A percentile compares a stretch with the other conserved stretches of the same genome.
Evolutionary conservation across 2,113 vertebrate species (phyloP).

Genomic region (Eubucco bourcierii): DNA sequence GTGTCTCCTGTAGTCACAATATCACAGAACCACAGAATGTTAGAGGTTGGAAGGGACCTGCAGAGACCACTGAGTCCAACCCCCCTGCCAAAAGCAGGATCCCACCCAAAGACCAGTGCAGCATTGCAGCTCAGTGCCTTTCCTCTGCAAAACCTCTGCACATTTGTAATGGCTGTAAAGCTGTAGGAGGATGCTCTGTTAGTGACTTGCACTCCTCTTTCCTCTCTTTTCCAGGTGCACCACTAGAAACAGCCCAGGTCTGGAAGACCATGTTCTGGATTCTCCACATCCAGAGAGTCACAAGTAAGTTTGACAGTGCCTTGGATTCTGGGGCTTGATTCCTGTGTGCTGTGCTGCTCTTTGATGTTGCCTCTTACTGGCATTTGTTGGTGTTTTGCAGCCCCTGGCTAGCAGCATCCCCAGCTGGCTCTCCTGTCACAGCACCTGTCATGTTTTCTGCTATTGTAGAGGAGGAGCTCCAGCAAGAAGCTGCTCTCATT

Average conservation of each 20-base stretch:
- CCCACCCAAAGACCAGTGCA: too few relatives aligned
- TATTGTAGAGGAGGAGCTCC: slow-evolving; percentile 93
- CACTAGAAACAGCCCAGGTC: neutral
- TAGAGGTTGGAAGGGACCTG: too few relatives aligned
- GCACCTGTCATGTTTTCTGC: slow-evolving; percentile 88
- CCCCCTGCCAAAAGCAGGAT: too few relatives aligned
- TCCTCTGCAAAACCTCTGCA: neutral
- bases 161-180: neutral
- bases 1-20: neutral
- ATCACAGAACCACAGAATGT: too few relatives aligned
- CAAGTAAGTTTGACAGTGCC: slow-evolving; percentile 65
- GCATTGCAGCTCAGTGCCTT: neutral
- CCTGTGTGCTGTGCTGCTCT: neutral
- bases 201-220: neutral
- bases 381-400: slow-evolving; percentile 63
- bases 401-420: slow-evolving; percentile 86
- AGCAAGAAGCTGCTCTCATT: slow-evolving; percentile 93
- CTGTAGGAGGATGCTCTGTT: neutral
- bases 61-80: too few relatives aligned
- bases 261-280: slow-evolving; percentile 59
- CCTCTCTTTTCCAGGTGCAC: slow-evolving; percentile 29
- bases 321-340: neutral
- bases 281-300: slow-evolving; percentile 64
- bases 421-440: slow-evolving; percentile 70
- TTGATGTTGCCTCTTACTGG: neutral